Percentiles rank a stretch among this genome's conserved stretches.
Evolutionary conservation across 2,888 invertebrate genomes (phyloP).

Genomic region (Dilophus febrilis): DNA sequence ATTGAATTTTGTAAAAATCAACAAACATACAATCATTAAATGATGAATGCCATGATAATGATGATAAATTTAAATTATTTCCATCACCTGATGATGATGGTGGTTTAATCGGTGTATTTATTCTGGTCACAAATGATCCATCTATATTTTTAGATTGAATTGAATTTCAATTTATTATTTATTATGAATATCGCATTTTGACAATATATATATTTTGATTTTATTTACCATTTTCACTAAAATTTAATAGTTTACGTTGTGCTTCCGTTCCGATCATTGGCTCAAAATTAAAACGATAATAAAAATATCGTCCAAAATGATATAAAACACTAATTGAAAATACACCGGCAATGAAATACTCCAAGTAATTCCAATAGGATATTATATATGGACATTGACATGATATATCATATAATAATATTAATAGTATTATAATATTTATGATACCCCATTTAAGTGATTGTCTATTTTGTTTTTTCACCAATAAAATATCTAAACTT

Average conservation of each 20-base stretch:
- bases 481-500: slow-evolving; percentile 19
- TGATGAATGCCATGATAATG: slow-evolving; percentile 29
- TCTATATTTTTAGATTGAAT: too few species aligned
- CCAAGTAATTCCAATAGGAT: slow-evolving; percentile 27
- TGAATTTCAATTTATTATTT: too few species aligned
- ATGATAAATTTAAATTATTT: slow-evolving; percentile 16
- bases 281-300: slow-evolving; percentile 24
- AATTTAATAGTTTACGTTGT: slow-evolving; percentile 36
- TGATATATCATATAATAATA: slow-evolving; percentile 21
- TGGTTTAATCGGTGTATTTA: slow-evolving; percentile 4
- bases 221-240: slow-evolving; percentile 26
- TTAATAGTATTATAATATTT: slow-evolving; percentile 18
- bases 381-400: slow-evolving; percentile 18
- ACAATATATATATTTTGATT: too few species aligned
- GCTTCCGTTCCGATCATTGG: slow-evolving; percentile 33
- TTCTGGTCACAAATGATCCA: slow-evolving; percentile 17
- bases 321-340: slow-evolving; percentile 34
- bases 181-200: too few species aligned
- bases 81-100: neutral
- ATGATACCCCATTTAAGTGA: slow-evolving; percentile 24
- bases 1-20: neutral
- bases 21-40: slow-evolving; percentile 22
- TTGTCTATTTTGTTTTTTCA: slow-evolving; percentile 17
- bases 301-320: slow-evolving; percentile 33
- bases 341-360: slow-evolving; percentile 29